Conservation (phyloP, 1,140 invertebrate species). For the Drosophila ohnishii region DNA sequence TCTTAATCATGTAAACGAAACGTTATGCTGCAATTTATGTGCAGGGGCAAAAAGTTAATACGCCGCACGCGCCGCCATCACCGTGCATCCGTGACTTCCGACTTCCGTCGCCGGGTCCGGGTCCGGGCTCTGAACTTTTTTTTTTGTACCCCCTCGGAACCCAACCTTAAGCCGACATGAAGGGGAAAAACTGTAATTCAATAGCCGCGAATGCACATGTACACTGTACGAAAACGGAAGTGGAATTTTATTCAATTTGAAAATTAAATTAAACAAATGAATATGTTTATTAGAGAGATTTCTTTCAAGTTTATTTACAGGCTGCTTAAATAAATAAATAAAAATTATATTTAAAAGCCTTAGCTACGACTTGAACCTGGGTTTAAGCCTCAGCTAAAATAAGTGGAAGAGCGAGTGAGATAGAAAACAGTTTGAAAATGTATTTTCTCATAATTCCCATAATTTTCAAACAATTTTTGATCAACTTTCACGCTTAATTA, state of each 20-base stretch:
- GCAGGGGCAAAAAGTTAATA: conserved; percentile 40
- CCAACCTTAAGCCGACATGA: neutral
- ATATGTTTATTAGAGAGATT: neutral
- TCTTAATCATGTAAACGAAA: conserved; percentile 53
- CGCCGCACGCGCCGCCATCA: conserved; percentile 33
- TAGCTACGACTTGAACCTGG: neutral
- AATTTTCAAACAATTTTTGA: neutral
- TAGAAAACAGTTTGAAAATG: neutral
- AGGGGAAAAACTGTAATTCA: conserved; percentile 17
- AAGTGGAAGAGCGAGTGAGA: neutral
- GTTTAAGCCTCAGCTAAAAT: neutral
- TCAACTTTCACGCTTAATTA: no score
- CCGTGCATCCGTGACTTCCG: conserved; percentile 15
- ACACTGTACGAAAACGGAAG: neutral
- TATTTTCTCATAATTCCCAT: neutral
- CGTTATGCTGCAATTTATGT: conserved; percentile 51
- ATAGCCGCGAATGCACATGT: conserved; percentile 18
- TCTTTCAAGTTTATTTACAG: no score
- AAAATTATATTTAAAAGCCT: neutral
- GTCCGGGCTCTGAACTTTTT: neutral
- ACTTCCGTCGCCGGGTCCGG: neutral
- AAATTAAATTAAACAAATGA: no score
- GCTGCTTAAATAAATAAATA: neutral
- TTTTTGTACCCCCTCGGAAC: neutral
- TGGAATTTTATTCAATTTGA: fast-evolving